Conservation (phyloP, 1,140 invertebrate species). For the Dendroctonus ponderosae region DNA sequence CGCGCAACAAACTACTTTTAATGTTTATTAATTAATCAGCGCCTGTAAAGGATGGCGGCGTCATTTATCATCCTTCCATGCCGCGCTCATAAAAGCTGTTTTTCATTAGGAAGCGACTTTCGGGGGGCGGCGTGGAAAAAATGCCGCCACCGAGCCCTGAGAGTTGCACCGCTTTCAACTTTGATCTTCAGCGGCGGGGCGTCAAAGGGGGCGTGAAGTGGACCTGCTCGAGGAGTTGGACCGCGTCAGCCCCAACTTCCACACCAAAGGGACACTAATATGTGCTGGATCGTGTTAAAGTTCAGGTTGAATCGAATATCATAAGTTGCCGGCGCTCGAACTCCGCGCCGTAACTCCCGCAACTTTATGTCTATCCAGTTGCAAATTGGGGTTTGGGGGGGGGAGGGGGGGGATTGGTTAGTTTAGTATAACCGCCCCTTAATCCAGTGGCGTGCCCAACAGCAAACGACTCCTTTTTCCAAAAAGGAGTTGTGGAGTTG, state of each 20-base stretch:
- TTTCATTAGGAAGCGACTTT: constrained; percentile 24
- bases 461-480: no score
- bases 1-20: constrained; percentile 39
- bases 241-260: neutral
- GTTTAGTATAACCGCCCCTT: no score
- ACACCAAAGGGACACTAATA: constrained; percentile 8
- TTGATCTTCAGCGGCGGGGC: no score
- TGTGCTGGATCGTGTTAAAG: constrained; percentile 12
- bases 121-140: no score
- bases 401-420: no score
- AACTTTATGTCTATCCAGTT: constrained; percentile 17
- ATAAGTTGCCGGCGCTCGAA: constrained; percentile 5
- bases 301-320: constrained; percentile 19
- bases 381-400: neutral
- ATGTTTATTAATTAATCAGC: constrained; percentile 39
- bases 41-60: constrained; percentile 35
- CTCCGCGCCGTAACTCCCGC: constrained; percentile 4
- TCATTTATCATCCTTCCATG: constrained; percentile 37
- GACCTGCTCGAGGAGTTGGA: no score
- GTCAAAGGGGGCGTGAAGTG: no score
- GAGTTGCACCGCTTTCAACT: no score
- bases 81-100: constrained; percentile 38
- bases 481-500: no score
- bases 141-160: no score
- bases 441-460: no score